A percentile compares a stretch with the other conserved stretches of the same genome.
Evolutionary conservation across 1,140 invertebrate species (phyloP).

Genomic region (Campodea augens): DNA sequence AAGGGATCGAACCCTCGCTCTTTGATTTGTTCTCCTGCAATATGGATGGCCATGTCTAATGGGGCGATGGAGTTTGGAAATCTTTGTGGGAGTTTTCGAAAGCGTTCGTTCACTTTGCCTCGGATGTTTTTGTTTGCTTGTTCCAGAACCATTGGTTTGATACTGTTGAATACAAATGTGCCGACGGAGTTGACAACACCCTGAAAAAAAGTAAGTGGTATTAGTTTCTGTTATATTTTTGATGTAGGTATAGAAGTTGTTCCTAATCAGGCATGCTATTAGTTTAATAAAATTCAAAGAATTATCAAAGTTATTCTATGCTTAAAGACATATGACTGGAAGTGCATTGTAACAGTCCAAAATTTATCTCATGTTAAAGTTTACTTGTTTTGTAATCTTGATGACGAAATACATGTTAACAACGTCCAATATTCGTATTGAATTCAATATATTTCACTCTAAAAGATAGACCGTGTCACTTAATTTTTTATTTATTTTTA

Average conservation of each 20-base stretch:
- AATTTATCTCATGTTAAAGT: too few species aligned
- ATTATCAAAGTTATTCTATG: too few species aligned
- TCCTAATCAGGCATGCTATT: too few species aligned
- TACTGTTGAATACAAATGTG: constrained; percentile 59
- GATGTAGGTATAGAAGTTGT: neutral
- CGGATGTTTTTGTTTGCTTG: constrained; percentile 46
- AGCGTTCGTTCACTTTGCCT: constrained; percentile 19
- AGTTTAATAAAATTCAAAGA: too few species aligned
- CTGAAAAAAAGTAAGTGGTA: constrained; percentile 11
- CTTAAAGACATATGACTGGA: too few species aligned
- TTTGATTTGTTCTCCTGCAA: constrained; percentile 45
- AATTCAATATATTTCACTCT: too few species aligned
- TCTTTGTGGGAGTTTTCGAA: constrained; percentile 36
- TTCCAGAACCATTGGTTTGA: constrained; percentile 59
- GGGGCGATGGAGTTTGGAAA: constrained; percentile 72
- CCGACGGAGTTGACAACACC: constrained; percentile 57
- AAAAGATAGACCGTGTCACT: too few species aligned
- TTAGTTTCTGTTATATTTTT: neutral
- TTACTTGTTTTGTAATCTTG: too few species aligned
- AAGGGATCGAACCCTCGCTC: constrained; percentile 50
- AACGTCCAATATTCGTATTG: too few species aligned
- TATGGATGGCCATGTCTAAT: constrained; percentile 55
- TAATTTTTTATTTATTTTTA: too few species aligned
- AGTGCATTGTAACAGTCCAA: too few species aligned
- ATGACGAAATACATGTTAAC: too few species aligned